Base-by-base conservation (phyloP, 2,888 invertebrate species). In the Rhamphomyia laevipes region DNA sequence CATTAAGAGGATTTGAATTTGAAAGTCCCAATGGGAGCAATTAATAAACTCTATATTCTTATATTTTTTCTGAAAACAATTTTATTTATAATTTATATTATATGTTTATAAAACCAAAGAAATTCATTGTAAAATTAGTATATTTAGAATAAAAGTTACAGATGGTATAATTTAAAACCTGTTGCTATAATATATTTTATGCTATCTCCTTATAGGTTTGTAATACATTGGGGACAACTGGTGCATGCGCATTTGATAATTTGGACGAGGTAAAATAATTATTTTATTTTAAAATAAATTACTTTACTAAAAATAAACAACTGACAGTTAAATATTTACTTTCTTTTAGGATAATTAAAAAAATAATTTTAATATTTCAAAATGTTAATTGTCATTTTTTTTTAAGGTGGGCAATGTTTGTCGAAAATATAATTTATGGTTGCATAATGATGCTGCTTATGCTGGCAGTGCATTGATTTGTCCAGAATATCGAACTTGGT, bases 371-470 rank as follows among this genome's bases (percentile, higher is more conserved):
- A n/a, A 13, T n/a, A 9, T 9, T 9, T 30, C 6, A 30, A 30
- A 30, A 9, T 30, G 30, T 11, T 30, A 9, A 9, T 30, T 45
- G n/a, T 33, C 2, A 10, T 42, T 27, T 27, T 2, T 12, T 80
- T 82, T 61, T 13, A n/a, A 67, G 66, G 72, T 84, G 17, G 81
- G 81, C 0, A 60, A 67, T 9, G 77, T 84, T 0, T 83, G 93
- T 63, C 76, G 80, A 52, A 77, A 80, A 47, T 89, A 94, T 65
- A 81, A 84, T 2, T 72, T 96, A 11, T 99, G 97, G 96, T 75
- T 97, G 43, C 99, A 99, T 63, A 85, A 94, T 11, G 99, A 99
- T 63, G 95, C 97, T 0, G 99, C 99, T 0, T 99, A 99, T 61
- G 97, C 99, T 0, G 97, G 97, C 11, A 88, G 88, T 55, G 89